These are phyloP conservation scores for Stratiolaelaps scimitus DNA, from an alignment of 1,140 invertebrate species.

Conservation along the genomic window DNA sequence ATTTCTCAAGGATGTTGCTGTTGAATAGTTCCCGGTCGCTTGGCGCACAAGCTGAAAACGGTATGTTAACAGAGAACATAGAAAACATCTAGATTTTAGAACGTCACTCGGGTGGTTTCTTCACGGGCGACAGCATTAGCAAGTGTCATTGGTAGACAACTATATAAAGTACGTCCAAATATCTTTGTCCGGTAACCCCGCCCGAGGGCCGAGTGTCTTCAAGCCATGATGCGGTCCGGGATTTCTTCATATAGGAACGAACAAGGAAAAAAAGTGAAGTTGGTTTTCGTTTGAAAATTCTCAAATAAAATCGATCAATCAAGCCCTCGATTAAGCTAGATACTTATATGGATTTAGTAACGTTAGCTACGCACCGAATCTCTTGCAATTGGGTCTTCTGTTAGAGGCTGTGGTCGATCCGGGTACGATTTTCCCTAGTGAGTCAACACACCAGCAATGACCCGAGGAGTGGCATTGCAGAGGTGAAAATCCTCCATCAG, in stretches of 20 bases:
- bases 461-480: slow-evolving; percentile 68
- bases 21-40: slow-evolving; percentile 64
- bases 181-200: no score
- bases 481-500: slow-evolving; percentile 64
- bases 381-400: slow-evolving; percentile 53
- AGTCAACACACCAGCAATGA: slow-evolving; percentile 70
- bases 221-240: no score
- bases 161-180: no score
- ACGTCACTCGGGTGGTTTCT: no score
- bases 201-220: no score
- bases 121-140: no score
- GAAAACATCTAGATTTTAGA: no score
- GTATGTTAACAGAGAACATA: neutral
- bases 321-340: slow-evolving; percentile 22
- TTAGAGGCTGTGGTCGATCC: slow-evolving; percentile 55
- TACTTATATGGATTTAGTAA: neutral
- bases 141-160: no score
- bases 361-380: slow-evolving; percentile 29
- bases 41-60: slow-evolving; percentile 49
- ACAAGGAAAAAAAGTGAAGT: no score
- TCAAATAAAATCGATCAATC: no score
- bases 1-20: slow-evolving; percentile 47
- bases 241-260: no score
- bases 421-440: slow-evolving; percentile 59
- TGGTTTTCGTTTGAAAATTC: no score